Evolutionary conservation across 1,140 invertebrate species (phyloP).

Genomic region (Ips nitidus): DNA sequence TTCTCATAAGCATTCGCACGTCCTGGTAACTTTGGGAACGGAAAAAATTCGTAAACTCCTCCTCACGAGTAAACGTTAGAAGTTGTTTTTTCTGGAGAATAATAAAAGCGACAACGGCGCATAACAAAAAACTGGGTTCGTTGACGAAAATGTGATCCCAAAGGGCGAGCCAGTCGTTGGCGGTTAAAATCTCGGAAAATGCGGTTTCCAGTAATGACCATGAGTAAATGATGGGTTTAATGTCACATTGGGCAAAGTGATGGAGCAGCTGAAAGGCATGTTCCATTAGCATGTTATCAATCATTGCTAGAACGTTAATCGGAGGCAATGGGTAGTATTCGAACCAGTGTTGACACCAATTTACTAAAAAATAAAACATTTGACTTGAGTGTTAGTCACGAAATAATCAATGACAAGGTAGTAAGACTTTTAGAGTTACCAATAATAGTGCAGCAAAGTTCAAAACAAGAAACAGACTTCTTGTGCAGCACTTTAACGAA

Average conservation of each 20-base stretch:
- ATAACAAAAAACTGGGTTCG: conserved; percentile 72
- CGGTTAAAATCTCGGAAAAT: conserved; percentile 78
- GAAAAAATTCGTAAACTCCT: conserved; percentile 69
- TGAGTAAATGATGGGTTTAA: conserved; percentile 76
- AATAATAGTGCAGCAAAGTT: conserved; percentile 71
- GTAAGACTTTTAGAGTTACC: conserved; percentile 47
- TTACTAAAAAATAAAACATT: conserved; percentile 57
- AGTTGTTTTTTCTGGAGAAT: conserved; percentile 68
- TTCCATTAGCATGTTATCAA: conserved; percentile 78
- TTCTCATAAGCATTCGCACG: conserved; percentile 62
- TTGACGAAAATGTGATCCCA: conserved; percentile 84
- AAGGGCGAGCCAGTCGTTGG: conserved; percentile 74
- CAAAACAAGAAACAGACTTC: conserved; percentile 75
- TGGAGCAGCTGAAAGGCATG: conserved; percentile 68
- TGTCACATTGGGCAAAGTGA: conserved; percentile 65
- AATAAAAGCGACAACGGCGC: conserved; percentile 74
- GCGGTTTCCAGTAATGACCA: conserved; percentile 74
- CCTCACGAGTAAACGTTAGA: conserved; percentile 60
- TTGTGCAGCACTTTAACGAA: conserved; percentile 73
- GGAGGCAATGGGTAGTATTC: conserved; percentile 85
- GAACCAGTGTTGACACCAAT: conserved; percentile 87
- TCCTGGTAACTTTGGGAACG: conserved; percentile 64
- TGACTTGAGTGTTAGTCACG: neutral
- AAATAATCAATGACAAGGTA: neutral
- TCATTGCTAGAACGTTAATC: conserved; percentile 75